Percentiles rank a stretch among this genome's conserved stretches.
These are phyloP conservation scores for Sciaenops ocellatus DNA, from an alignment of 2,797 vertebrate genomes.

Conservation along the genomic window DNA sequence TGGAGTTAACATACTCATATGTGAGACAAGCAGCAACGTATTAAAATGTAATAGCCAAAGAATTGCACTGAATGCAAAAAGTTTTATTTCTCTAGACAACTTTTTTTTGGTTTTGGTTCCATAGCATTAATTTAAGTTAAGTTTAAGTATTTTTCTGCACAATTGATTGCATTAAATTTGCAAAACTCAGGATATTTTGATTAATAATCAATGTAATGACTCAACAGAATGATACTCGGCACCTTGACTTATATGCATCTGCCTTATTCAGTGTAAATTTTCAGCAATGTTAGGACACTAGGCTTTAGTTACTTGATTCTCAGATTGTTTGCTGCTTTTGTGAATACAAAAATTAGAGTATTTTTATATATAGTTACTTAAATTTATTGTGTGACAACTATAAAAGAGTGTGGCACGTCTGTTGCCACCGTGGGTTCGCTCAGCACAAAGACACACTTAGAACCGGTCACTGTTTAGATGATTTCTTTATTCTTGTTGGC, in stretches of 20 bases:
- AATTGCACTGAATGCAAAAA: not conserved
- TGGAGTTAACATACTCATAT: conserved; percentile 8
- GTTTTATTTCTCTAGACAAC: not conserved
- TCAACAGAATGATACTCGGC: not conserved
- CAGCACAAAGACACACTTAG: too few relatives aligned
- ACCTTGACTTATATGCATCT: not conserved
- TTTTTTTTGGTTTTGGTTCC: too few relatives aligned
- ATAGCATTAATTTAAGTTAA: too few relatives aligned
- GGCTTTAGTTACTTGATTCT: not conserved
- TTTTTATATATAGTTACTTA: not conserved
- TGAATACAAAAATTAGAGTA: not conserved
- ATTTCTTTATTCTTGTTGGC: too few relatives aligned
- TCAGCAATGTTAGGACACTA: not conserved
- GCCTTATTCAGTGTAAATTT: not conserved
- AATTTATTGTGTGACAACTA: not conserved
- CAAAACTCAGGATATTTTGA: not conserved
- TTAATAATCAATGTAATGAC: not conserved
- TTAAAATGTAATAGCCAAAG: conserved; percentile 1
- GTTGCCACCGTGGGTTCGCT: too few relatives aligned
- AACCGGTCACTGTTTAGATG: too few relatives aligned
- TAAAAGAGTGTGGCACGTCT: not conserved
- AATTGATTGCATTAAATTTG: not conserved
- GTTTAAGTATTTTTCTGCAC: not conserved
- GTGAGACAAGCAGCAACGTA: conserved; percentile 19
- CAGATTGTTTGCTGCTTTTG: not conserved